A percentile compares a stretch with the other conserved stretches of the same genome.
Conservation (phyloP, 2,113 vertebrate species). For the Rhagologus leucostigma region DNA sequence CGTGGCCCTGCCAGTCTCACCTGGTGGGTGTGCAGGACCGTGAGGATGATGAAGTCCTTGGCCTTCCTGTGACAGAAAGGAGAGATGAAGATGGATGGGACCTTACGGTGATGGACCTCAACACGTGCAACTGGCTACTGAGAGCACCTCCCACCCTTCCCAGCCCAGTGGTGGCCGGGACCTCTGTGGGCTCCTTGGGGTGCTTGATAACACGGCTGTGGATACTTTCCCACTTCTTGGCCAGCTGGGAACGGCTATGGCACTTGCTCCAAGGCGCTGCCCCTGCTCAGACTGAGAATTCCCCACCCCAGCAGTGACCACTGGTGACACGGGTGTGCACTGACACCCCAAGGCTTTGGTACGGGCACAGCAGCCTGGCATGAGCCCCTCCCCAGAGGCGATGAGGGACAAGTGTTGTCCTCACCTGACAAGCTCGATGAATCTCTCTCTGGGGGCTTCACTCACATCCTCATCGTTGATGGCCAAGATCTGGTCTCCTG, state of each 20-base stretch:
- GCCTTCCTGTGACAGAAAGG: conserved; percentile 81
- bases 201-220: background rate
- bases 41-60: conserved; percentile 91
- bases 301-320: background rate
- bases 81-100: background rate
- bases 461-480: conserved; percentile 94
- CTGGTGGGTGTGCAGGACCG: conserved; percentile 94
- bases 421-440: conserved; percentile 98
- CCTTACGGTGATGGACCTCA: background rate
- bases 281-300: background rate
- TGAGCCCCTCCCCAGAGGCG: background rate
- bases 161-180: accelerated
- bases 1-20: conserved; percentile 62
- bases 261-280: background rate
- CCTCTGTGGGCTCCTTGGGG: background rate
- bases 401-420: background rate
- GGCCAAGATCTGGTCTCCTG: conserved; percentile 95
- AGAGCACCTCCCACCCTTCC: background rate
- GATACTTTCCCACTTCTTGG: background rate
- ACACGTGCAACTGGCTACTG: accelerated
- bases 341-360: background rate
- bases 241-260: background rate
- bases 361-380: background rate
- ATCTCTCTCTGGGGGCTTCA: conserved; percentile 91
- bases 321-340: background rate